These are phyloP conservation scores for Thyatira batis DNA, from an alignment of 2,888 invertebrate species.

Conservation along the genomic window DNA sequence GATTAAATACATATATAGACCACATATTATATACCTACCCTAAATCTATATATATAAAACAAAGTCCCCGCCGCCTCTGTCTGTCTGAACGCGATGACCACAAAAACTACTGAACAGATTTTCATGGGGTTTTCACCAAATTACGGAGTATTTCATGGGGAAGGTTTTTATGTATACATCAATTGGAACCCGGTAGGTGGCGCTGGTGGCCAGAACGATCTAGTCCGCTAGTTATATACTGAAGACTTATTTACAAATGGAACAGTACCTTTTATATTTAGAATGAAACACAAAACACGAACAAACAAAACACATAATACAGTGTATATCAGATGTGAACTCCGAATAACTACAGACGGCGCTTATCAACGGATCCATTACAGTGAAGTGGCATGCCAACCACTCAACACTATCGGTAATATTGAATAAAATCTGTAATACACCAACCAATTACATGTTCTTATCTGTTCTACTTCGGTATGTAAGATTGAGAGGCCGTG, in stretches of 20 bases:
- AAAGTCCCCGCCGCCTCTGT: too few relatives aligned
- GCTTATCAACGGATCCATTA: slow-evolving; percentile 37
- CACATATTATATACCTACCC: too few relatives aligned
- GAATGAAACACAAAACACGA: neutral
- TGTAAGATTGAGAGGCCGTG: slow-evolving; percentile 8
- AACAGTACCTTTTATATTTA: neutral
- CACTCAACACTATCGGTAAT: slow-evolving; percentile 14
- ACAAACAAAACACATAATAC: slow-evolving; percentile 2
- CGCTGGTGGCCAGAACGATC: too few relatives aligned
- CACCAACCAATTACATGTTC: slow-evolving; percentile 35
- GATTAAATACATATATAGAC: too few relatives aligned
- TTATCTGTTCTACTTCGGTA: slow-evolving; percentile 30
- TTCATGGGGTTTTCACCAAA: too few relatives aligned
- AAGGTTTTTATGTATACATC: too few relatives aligned
- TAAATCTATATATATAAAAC: too few relatives aligned
- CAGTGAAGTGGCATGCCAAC: slow-evolving; percentile 14
- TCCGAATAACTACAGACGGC: slow-evolving; percentile 29
- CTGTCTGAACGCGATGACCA: too few relatives aligned
- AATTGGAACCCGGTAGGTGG: too few relatives aligned
- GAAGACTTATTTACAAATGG: neutral
- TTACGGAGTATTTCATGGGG: too few relatives aligned
- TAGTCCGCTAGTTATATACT: too few relatives aligned
- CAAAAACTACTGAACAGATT: too few relatives aligned
- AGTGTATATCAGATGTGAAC: slow-evolving; percentile 32
- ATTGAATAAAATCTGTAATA: slow-evolving; percentile 43